Conservation (phyloP, 2,113 vertebrate species). For the Oreotrochilus melanogaster region DNA sequence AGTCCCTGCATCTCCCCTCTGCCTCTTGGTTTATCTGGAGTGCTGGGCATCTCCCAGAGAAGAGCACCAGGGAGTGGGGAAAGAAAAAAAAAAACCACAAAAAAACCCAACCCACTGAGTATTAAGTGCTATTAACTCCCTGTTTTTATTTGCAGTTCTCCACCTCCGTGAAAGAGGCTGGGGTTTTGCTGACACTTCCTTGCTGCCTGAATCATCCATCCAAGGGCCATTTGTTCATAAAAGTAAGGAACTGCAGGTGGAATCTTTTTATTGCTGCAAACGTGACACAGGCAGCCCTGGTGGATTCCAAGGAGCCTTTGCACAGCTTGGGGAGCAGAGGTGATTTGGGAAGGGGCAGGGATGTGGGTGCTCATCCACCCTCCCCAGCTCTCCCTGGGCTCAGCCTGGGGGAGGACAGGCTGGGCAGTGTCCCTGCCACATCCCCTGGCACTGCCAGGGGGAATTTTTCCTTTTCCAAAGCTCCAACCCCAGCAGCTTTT, state of each 20-base stretch:
- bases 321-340: not conserved
- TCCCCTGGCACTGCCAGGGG: not conserved
- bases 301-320: not conserved
- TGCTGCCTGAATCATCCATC: conserved; percentile 67
- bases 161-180: conserved; percentile 23
- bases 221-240: conserved; percentile 62
- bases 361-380: not conserved
- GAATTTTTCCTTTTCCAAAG: not conserved
- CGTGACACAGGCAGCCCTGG: not conserved
- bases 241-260: conserved; percentile 62
- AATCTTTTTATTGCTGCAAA: conserved; percentile 51
- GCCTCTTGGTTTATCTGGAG: not conserved
- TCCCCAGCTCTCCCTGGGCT: fast-evolving
- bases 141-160: conserved; percentile 58
- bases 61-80: not conserved
- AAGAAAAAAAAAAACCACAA: too few species aligned
- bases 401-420: fast-evolving
- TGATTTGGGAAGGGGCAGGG: not conserved
- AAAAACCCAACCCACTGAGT: not conserved
- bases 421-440: not conserved
- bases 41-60: not conserved
- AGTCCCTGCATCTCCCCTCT: not conserved
- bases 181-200: conserved; percentile 63
- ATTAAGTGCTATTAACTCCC: conserved; percentile 61
- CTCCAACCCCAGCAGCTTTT: not conserved